Evolutionary conservation across 1,140 invertebrate species (phyloP), one percentile per base, ranked within the genome.

Genomic region (Tyrophagus putrescentiae): DNA sequence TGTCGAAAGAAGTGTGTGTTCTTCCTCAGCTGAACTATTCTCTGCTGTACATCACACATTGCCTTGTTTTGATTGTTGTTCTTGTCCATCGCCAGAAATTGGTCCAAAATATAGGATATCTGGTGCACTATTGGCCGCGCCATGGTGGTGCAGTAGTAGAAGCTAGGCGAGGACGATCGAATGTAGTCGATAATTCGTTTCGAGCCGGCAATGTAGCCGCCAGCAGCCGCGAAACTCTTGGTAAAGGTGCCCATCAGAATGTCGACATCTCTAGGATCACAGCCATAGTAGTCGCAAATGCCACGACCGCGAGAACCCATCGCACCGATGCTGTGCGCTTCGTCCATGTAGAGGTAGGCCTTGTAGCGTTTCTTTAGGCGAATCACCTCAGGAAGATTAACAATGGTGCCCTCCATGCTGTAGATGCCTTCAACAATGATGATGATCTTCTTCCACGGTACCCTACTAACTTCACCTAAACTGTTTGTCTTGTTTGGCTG

Each of bases 331-430:
- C 89, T 94, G 73, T 99, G 95, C 7, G 95, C 95, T 73, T 97
- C 91, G 70, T 96, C 92, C 63, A 96, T 70, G 72, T 93, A 96
- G 33, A 96, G 69, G 72, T 94, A 96, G 1, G 86, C 86, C 76
- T 88, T 88, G 72, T 97, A 96, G 70, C 91, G 94, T 70, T 90
- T 90, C 74, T 98, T 98, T 18, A 99, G 74, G 11, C 77, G 80
- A 62, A 98, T 77, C 34, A 98, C 78, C 68, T 90, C 85, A 3
- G 87, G 90, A 64, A 98, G 78, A 64, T 86, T 81, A 45, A 86
- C 86, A 59, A 99, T 84, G 0, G 90, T 88, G 0, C 95, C 95
- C 76, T 99, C 95, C 95, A 98, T 98, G 67, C 90, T 96, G 68
- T 68, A 72, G 65, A 98, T 84, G 45, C 93, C 92, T 74, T 97